Evolutionary conservation across 2,888 invertebrate species (phyloP).

Genomic region (Seira musarum): DNA sequence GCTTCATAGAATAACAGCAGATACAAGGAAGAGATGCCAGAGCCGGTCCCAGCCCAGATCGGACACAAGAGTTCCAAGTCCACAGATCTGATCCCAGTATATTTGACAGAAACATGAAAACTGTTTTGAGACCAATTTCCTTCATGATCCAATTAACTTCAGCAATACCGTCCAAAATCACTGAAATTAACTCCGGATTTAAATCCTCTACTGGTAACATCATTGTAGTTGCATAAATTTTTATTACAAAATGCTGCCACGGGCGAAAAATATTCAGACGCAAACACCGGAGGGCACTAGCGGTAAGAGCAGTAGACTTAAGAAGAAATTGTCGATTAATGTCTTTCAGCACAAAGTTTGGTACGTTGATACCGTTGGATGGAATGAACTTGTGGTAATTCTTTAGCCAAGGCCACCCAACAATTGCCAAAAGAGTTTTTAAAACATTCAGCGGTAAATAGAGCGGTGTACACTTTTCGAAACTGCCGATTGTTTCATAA

Average conservation of each 20-base stretch:
- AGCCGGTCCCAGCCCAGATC: constrained; percentile 25
- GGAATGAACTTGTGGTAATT: too few relatives aligned
- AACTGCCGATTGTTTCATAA: too few relatives aligned
- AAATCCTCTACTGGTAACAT: too few relatives aligned
- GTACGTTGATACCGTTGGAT: too few relatives aligned
- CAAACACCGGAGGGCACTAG: background rate
- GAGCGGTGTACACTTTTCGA: too few relatives aligned
- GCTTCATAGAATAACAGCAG: background rate
- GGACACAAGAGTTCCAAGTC: constrained; percentile 9
- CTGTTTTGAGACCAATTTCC: constrained; percentile 18
- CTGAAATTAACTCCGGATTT: background rate
- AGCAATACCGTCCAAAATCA: constrained; percentile 25
- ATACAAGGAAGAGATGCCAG: constrained; percentile 32
- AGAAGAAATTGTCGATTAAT: too few relatives aligned
- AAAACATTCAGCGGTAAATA: background rate
- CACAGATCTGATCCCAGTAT: constrained; percentile 4
- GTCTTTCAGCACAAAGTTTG: too few relatives aligned
- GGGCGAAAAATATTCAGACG: constrained; percentile 34
- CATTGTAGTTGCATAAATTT: constrained; percentile 13
- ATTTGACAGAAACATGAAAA: constrained; percentile 11
- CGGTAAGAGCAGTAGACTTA: too few relatives aligned
- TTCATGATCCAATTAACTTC: constrained; percentile 42
- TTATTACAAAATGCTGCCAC: constrained; percentile 28
- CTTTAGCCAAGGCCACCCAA: constrained; percentile 40
- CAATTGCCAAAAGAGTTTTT: constrained; percentile 8